phyloP scores from a whole-genome alignment of 2,113 vertebrate genomes.

The Tetraodon nigroviridis region DNA sequence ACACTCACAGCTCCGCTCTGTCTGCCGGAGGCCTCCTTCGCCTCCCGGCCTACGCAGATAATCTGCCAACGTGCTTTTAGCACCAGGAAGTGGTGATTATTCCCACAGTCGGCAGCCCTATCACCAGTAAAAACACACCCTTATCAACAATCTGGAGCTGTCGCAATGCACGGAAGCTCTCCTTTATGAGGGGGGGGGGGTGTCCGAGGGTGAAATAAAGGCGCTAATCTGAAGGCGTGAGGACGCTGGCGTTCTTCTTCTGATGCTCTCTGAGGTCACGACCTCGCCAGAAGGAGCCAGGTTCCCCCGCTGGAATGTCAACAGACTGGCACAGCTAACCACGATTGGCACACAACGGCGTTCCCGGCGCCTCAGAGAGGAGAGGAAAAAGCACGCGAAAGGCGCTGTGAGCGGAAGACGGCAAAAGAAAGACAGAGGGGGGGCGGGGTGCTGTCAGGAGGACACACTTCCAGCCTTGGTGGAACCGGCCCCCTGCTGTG shows the following conservation, averaged over 20 bases:
- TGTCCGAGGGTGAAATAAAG: conserved; percentile 10
- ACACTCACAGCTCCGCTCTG: conserved; percentile 4
- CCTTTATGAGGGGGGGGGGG: conserved; percentile 1
- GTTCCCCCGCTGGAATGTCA: conserved; percentile 22
- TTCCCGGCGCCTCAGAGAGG: not conserved
- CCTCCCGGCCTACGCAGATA: not conserved
- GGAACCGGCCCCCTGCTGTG: not conserved
- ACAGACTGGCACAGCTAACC: conserved; percentile 24
- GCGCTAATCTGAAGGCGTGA: conserved; percentile 28
- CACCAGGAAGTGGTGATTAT: conserved; percentile 1
- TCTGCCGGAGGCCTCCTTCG: not conserved
- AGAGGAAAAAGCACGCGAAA: not conserved
- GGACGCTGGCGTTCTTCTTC: not conserved
- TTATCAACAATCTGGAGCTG: conserved; percentile 2
- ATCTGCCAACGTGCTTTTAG: not conserved
- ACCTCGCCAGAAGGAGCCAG: conserved; percentile 15
- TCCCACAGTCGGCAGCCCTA: not conserved
- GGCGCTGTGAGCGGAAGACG: conserved; percentile 15
- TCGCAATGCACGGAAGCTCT: conserved; percentile 55
- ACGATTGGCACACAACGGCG: conserved; percentile 4
- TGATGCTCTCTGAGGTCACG: conserved; percentile 31
- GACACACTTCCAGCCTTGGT: not conserved
- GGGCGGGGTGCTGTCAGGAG: not conserved
- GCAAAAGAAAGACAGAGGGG: not conserved
- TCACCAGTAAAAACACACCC: conserved; percentile 25